Conservation (phyloP, 1,140 invertebrate species). For the Gonioctena quinquepunctata region DNA sequence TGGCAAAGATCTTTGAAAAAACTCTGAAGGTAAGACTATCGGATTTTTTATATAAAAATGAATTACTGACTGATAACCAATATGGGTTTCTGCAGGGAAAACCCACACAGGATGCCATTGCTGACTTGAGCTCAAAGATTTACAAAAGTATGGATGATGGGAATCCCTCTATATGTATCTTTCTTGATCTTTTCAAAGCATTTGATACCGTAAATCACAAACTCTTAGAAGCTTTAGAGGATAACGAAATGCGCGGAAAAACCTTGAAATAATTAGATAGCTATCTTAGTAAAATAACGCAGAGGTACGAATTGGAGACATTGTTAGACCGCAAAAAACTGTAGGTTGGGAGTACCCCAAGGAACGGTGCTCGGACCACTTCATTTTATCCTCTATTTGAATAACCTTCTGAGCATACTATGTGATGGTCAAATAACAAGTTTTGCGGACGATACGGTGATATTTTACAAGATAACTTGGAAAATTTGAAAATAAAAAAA, state of each 20-base stretch:
- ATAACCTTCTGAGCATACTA: not conserved
- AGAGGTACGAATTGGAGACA: not conserved
- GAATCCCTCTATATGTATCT: constrained; percentile 29
- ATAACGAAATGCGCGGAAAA: constrained; percentile 34
- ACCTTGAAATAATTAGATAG: constrained; percentile 19
- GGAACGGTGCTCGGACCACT: constrained; percentile 16
- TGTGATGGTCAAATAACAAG: not conserved
- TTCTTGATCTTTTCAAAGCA: constrained; percentile 46
- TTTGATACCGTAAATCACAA: constrained; percentile 44
- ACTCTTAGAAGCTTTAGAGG: constrained; percentile 34
- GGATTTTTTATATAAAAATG: constrained; percentile 32
- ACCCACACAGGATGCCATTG: constrained; percentile 32
- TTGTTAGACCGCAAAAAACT: not conserved
- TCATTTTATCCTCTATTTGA: constrained; percentile 15
- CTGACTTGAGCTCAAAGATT: constrained; percentile 28
- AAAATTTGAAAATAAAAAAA: too few relatives aligned
- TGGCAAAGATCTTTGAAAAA: constrained; percentile 44
- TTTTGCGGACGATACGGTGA: constrained; percentile 19
- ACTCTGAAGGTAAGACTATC: constrained; percentile 31
- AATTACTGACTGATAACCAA: constrained; percentile 34
- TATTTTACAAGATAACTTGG: not conserved
- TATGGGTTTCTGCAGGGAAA: constrained; percentile 38
- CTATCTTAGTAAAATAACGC: constrained; percentile 19
- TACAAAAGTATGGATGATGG: constrained; percentile 26
- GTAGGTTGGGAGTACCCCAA: constrained; percentile 20